Conservation (phyloP, 1,140 invertebrate genomes). For the Euborellia annulipes region DNA sequence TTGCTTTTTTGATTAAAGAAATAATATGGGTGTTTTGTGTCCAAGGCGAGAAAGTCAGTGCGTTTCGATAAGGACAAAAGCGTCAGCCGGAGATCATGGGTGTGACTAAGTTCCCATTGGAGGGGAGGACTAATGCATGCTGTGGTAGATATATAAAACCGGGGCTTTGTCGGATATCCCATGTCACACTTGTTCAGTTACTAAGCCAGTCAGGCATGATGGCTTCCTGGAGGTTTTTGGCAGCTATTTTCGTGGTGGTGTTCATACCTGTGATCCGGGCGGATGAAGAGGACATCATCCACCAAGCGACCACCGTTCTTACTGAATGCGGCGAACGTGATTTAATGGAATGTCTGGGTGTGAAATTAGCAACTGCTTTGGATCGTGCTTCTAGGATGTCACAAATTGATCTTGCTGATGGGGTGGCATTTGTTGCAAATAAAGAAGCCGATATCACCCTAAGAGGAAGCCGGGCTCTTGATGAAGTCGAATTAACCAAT, state of each 20-base stretch:
- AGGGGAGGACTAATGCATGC: no score
- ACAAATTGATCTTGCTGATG: conserved; percentile 37
- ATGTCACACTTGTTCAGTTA: not conserved
- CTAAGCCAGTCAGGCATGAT: not conserved
- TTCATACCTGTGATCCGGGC: not conserved
- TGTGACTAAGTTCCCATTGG: no score
- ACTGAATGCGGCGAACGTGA: conserved; percentile 25
- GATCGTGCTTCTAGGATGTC: conserved; percentile 37
- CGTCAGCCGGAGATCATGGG: no score
- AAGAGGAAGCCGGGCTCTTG: conserved; percentile 27
- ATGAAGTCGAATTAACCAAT: conserved; percentile 31
- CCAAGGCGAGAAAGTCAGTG: no score
- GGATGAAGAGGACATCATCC: conserved; percentile 6
- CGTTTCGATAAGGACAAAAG: no score
- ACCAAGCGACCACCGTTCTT: conserved; percentile 23
- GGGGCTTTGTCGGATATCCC: not conserved
- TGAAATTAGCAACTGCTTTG: conserved; percentile 36
- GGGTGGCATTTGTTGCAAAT: conserved; percentile 37
- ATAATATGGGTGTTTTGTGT: no score
- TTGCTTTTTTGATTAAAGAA: no score
- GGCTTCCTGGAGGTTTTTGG: no score
- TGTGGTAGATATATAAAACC: no score
- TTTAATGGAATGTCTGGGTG: conserved; percentile 36
- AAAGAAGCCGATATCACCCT: conserved; percentile 23
- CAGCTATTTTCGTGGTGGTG: no score